A percentile compares a stretch with the other conserved stretches of the same genome.
These are phyloP conservation scores for Hemiprocne comata DNA, from an alignment of 2,113 vertebrate genomes.

Conservation along the genomic window DNA sequence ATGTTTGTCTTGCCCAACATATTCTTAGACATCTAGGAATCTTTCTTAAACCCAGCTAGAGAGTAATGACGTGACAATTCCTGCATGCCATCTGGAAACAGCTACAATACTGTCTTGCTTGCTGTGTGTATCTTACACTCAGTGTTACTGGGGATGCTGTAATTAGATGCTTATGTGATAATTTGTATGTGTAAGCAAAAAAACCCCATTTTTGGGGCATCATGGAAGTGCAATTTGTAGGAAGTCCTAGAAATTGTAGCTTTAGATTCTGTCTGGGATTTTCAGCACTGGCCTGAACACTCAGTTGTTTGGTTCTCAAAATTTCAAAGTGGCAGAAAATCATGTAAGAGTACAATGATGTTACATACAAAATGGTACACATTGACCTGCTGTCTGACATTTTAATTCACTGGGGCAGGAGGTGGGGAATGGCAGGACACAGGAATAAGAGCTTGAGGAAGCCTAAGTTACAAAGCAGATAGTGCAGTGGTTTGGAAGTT, in stretches of 20 bases:
- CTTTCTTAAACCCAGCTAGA: background rate
- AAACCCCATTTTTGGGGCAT: background rate
- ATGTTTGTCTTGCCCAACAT: background rate
- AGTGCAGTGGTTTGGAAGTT: background rate
- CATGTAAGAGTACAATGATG: background rate
- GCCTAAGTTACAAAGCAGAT: background rate
- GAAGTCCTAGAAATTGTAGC: background rate
- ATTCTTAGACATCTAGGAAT: background rate
- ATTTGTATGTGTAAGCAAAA: background rate
- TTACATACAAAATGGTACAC: background rate
- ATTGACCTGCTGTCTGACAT: background rate
- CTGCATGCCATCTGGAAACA: background rate
- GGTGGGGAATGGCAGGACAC: background rate
- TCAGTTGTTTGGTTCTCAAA: background rate
- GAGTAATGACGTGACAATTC: background rate
- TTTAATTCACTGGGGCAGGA: background rate
- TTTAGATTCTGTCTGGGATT: background rate
- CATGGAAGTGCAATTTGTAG: background rate
- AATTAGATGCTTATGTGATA: background rate
- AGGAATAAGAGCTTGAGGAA: background rate
- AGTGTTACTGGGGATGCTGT: background rate
- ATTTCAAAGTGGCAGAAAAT: background rate
- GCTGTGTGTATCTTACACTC: background rate
- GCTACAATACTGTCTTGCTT: background rate
- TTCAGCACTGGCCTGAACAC: background rate